phyloP scores from a whole-genome alignment of 2,888 invertebrate species.

The Eupithecia vulgata region DNA sequence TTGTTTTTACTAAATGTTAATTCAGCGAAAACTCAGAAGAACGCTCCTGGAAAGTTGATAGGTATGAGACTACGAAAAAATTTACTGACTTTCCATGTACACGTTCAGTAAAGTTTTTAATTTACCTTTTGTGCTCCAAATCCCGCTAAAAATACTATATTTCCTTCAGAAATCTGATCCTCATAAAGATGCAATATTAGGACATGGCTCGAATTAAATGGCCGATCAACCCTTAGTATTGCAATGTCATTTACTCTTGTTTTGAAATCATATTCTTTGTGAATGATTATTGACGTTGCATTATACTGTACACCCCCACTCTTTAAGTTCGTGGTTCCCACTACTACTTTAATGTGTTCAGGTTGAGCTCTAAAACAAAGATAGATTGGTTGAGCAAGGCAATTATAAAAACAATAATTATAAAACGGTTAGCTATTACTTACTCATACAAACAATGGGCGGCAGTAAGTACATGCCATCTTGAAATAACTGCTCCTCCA shows the following conservation, averaged over 20 bases:
- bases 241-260: constrained; percentile 69
- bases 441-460: constrained; percentile 75
- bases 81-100: background rate
- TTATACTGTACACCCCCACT: constrained; percentile 57
- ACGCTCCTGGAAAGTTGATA: too few species aligned
- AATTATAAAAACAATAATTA: background rate
- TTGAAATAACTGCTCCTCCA: constrained; percentile 72
- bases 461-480: constrained; percentile 65
- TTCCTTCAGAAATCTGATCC: constrained; percentile 59
- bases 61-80: background rate
- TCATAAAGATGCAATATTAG: constrained; percentile 53
- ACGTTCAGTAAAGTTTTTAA: background rate
- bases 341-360: constrained; percentile 62
- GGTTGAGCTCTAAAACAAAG: constrained; percentile 63
- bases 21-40: too few species aligned
- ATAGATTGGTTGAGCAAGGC: constrained; percentile 6
- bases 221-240: constrained; percentile 57
- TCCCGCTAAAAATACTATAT: constrained; percentile 64
- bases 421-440: constrained; percentile 25
- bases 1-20: too few species aligned
- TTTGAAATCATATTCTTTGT: constrained; percentile 58
- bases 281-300: constrained; percentile 56
- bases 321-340: constrained; percentile 70
- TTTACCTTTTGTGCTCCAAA: constrained; percentile 70
- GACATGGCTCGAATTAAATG: constrained; percentile 58